These are phyloP conservation scores for Bufotes viridis DNA, from an alignment of 2,797 vertebrate genomes.

Conservation along the genomic window DNA sequence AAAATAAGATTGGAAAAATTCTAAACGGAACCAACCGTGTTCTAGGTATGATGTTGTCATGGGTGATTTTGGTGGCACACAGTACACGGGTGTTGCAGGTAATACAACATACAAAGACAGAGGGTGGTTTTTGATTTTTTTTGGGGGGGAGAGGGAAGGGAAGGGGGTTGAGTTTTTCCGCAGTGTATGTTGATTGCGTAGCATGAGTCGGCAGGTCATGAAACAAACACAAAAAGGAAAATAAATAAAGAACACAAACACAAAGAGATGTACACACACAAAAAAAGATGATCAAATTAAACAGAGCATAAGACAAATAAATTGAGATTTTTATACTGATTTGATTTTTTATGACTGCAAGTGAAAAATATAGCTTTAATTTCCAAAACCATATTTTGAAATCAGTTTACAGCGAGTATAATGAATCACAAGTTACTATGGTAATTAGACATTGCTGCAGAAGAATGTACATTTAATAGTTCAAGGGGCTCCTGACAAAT, in stretches of 20 bases:
- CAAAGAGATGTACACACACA: constrained; percentile 77
- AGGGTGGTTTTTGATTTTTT: constrained; percentile 48
- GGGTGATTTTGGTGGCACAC: constrained; percentile 71
- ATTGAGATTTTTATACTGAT: neutral
- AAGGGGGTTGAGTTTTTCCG: constrained; percentile 69
- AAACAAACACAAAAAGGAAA: constrained; percentile 73
- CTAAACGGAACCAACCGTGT: constrained; percentile 80
- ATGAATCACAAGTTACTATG: neutral
- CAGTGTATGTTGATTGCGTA: constrained; percentile 81
- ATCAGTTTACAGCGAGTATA: neutral
- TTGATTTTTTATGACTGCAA: neutral
- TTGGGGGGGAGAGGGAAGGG: neutral
- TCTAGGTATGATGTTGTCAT: constrained; percentile 82
- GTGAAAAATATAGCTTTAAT: constrained; percentile 7
- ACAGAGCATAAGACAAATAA: constrained; percentile 33
- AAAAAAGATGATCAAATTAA: constrained; percentile 72
- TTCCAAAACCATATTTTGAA: constrained; percentile 12
- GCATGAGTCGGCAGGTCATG: constrained; percentile 81
- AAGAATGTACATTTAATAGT: neutral
- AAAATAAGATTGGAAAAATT: constrained; percentile 70
- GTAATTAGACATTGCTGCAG: neutral
- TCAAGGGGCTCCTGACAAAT: neutral
- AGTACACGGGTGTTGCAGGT: constrained; percentile 69
- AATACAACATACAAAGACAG: constrained; percentile 80
- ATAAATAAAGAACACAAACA: constrained; percentile 78